Evolutionary conservation across 2,797 vertebrate genomes (phyloP), one percentile per base, ranked within the genome.

Genomic region (Aythya fuligula): DNA sequence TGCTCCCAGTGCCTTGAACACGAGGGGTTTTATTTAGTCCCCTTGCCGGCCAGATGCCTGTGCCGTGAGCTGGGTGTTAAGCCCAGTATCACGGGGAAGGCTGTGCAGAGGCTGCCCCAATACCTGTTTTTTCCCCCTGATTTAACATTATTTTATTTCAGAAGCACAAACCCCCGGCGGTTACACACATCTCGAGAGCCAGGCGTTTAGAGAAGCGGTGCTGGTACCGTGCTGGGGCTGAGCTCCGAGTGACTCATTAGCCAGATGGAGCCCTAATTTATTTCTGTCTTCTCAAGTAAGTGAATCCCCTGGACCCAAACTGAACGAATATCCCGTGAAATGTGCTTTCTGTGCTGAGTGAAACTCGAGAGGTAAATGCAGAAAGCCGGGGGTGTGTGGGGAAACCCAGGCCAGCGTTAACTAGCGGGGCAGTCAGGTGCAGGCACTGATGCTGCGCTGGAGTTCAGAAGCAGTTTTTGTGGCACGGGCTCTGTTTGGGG

Each of bases 231-330:
- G 83, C 84, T 89, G 77, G 79, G 76, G 64, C 91, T 85, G 28
- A 91, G 70, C 91, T 86, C 2, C 1, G 15, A 85, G 85, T 96
- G 95, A 93, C 74, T 97, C 93, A 72, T 94, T 90, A 96, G 71
- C 86, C 91, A 94, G 85, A 82, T 92, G 93, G 85, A 94, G 77
- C 90, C 85, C 1, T 82, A 85, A 96, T 83, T 94, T 95, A 91
- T 94, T 90, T 96, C 91, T 85, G 61, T 89, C 91, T 76, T 81
- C 71, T 57, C 77, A 38, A 93, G 77, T 79, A 78, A 95, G 32
- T 75, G 94, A 79, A 96, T 94, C 64, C 86, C 27, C 57, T 75
- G 88, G 80, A 77, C 91, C 84, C 71, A 71, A 94, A 93, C 71
- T 51, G 70, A 74, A 39, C 22, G 80, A 76, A 82, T 85, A 69